phyloP scores from a whole-genome alignment of 1,140 invertebrate species.

The Aplysia californica region DNA sequence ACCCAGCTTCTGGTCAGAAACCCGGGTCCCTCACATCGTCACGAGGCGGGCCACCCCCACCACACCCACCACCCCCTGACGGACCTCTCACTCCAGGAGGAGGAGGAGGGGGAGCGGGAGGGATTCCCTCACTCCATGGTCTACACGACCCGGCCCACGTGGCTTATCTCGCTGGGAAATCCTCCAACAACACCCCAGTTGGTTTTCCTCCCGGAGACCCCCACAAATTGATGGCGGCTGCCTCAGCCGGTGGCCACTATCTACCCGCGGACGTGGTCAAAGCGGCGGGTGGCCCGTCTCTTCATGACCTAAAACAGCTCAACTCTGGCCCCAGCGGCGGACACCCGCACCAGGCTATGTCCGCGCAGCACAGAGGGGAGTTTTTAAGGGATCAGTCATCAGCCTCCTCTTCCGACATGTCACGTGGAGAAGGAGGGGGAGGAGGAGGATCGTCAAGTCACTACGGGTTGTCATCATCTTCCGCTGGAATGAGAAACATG shows the following conservation, averaged over 20 bases:
- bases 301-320: background rate
- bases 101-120: background rate
- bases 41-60: background rate
- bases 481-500: background rate
- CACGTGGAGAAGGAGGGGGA: no score
- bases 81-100: no score
- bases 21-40: background rate
- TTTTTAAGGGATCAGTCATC: background rate
- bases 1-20: background rate
- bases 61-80: background rate
- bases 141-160: background rate
- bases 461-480: background rate
- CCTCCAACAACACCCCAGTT: no score
- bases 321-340: background rate
- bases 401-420: no score
- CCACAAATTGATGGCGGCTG: background rate
- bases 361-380: slow-evolving; percentile 7
- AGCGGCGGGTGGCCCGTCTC: background rate
- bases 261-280: no score
- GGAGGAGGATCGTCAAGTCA: no score
- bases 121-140: background rate
- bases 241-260: no score
- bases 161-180: background rate
- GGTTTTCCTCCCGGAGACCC: background rate
- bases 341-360: background rate